phyloP scores from a whole-genome alignment of 2,888 invertebrate genomes.

The Lasioglossum malachurum region DNA sequence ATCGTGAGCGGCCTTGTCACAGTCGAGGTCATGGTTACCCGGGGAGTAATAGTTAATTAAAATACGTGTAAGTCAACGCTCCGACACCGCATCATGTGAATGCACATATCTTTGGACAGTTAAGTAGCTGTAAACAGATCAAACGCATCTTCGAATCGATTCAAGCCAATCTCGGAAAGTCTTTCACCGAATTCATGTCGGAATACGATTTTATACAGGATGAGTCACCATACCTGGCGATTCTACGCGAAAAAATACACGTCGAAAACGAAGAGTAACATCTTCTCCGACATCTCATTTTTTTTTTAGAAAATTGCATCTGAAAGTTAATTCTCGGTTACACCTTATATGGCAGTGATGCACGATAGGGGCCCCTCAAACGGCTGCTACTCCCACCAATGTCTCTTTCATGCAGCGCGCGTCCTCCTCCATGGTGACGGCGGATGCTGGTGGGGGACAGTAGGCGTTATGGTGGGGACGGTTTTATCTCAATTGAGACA shows the following conservation, averaged over 20 bases:
- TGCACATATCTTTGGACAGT: slow-evolving; percentile 56
- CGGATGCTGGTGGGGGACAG: too few relatives aligned
- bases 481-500: too few relatives aligned
- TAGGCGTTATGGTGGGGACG: too few relatives aligned
- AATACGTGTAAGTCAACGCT: slow-evolving; percentile 42
- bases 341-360: background rate
- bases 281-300: background rate
- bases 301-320: background rate
- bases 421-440: too few relatives aligned
- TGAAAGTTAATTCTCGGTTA: background rate
- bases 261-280: background rate
- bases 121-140: slow-evolving; percentile 33
- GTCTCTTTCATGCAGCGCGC: too few relatives aligned
- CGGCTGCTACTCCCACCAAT: too few relatives aligned
- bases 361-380: too few relatives aligned
- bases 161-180: background rate
- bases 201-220: background rate
- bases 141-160: background rate
- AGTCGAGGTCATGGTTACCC: slow-evolving; percentile 32
- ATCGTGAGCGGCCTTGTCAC: slow-evolving; percentile 56
- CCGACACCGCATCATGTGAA: slow-evolving; percentile 39
- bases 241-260: background rate
- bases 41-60: slow-evolving; percentile 38
- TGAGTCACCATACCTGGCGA: background rate
- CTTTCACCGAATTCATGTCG: background rate